Percentiles rank a stretch among this genome's conserved stretches.
phyloP scores from a whole-genome alignment of 92 coral and sea anemone species.

The Palythoa grandis region DNA sequence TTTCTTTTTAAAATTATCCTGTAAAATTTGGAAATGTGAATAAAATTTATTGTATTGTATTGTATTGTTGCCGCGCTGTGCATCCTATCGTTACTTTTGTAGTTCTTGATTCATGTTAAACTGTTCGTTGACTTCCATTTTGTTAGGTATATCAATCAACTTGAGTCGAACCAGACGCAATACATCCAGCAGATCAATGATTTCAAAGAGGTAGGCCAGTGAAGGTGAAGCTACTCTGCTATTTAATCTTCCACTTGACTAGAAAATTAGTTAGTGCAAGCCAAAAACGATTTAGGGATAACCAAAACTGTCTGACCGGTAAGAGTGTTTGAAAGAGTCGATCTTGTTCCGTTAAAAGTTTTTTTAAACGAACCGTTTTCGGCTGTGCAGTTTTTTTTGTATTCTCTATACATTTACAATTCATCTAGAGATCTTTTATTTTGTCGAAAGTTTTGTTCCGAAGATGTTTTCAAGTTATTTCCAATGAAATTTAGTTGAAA shows the following conservation, averaged over 20 bases:
- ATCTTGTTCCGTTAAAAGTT: too few species aligned
- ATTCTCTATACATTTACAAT: neutral
- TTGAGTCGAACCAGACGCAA: constrained; percentile 79
- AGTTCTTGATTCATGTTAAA: neutral
- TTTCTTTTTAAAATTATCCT: too few species aligned
- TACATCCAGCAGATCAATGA: constrained; percentile 93
- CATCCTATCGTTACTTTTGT: too few species aligned
- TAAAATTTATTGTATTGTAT: too few species aligned
- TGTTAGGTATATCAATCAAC: constrained; percentile 93
- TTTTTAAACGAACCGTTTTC: too few species aligned
- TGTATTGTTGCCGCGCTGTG: neutral
- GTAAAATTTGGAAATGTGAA: too few species aligned
- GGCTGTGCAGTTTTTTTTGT: too few species aligned
- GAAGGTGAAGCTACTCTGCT: neutral
- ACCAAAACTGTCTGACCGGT: too few species aligned
- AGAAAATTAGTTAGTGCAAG: neutral
- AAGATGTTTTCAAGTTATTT: neutral
- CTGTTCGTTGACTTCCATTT: neutral
- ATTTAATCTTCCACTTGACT: neutral
- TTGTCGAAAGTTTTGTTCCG: neutral
- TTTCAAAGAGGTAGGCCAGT: constrained; percentile 85
- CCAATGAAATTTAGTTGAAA: neutral
- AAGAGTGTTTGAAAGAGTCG: too few species aligned
- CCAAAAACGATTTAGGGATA: neutral
- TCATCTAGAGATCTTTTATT: neutral